Evolutionary conservation across 2,113 vertebrate species (phyloP).

Genomic region (Amblyornis subalaris): DNA sequence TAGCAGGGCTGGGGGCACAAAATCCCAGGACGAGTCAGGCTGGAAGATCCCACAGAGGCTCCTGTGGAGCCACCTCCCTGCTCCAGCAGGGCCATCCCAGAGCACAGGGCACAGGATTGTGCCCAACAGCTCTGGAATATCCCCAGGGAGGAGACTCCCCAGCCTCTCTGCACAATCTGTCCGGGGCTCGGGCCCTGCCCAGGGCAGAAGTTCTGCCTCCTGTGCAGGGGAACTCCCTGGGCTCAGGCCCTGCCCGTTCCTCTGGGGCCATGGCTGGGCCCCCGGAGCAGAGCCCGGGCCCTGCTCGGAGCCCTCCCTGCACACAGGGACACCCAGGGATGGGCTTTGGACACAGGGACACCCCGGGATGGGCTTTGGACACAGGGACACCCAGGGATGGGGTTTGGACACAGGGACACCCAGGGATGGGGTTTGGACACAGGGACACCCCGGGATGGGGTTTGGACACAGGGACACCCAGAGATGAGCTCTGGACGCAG

Average conservation of each 20-base stretch:
- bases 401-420: too few relatives aligned
- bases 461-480: too few relatives aligned
- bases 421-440: too few relatives aligned
- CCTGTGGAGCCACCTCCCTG: background rate
- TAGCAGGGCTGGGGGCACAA: background rate
- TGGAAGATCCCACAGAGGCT: background rate
- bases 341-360: too few relatives aligned
- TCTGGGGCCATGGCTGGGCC: background rate
- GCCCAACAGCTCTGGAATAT: background rate
- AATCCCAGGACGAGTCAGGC: rapidly evolving
- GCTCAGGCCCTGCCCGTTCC: background rate
- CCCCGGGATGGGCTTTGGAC: too few relatives aligned
- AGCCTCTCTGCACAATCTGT: background rate
- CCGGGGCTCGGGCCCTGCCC: background rate
- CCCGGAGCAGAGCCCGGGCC: background rate
- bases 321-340: too few relatives aligned
- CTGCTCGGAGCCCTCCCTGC: background rate
- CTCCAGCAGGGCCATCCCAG: background rate
- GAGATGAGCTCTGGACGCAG: background rate
- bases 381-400: too few relatives aligned
- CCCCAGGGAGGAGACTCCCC: background rate
- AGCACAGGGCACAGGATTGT: background rate
- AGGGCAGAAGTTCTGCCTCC: background rate
- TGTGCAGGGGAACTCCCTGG: background rate
- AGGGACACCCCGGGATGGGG: too few relatives aligned